A percentile compares a stretch with the other conserved stretches of the same genome.
Conservation (phyloP, 2,113 vertebrate species). For the Cyprinodon tularosa region DNA sequence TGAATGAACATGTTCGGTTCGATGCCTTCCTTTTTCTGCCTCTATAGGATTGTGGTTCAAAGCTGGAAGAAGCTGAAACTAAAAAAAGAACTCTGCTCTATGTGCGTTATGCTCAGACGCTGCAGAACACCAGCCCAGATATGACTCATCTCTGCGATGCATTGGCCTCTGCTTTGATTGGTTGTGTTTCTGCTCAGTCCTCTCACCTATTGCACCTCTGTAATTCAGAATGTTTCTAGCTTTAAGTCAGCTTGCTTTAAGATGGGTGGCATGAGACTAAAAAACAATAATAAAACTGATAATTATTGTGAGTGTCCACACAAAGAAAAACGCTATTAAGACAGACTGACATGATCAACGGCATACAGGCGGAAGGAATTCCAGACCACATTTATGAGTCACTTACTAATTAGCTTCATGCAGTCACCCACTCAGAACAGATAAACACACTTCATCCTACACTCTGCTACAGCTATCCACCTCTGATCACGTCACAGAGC, state of each 20-base stretch:
- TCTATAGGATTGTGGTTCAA: conserved; percentile 56
- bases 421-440: conserved; percentile 54
- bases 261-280: conserved; percentile 10
- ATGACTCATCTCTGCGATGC: conserved; percentile 79
- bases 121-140: conserved; percentile 65
- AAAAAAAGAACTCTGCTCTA: conserved; percentile 58
- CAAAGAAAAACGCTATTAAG: conserved; percentile 26
- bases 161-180: conserved; percentile 18
- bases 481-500: conserved; percentile 30
- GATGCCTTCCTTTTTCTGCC: conserved; percentile 12
- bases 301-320: conserved; percentile 7
- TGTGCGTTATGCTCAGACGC: conserved; percentile 65
- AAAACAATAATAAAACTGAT: not conserved
- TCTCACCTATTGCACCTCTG: not conserved
- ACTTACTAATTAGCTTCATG: conserved; percentile 67
- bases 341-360: conserved; percentile 14
- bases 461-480: conserved; percentile 20
- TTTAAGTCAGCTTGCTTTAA: not conserved
- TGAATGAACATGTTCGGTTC: not conserved
- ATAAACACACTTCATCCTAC: conserved; percentile 44
- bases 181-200: conserved; percentile 6
- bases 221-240: not conserved
- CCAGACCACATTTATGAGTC: conserved; percentile 67
- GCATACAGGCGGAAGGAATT: conserved; percentile 34
- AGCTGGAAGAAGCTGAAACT: conserved; percentile 51